Conservation (phyloP, 2,888 invertebrate genomes). For the Melanchra persicariae region DNA sequence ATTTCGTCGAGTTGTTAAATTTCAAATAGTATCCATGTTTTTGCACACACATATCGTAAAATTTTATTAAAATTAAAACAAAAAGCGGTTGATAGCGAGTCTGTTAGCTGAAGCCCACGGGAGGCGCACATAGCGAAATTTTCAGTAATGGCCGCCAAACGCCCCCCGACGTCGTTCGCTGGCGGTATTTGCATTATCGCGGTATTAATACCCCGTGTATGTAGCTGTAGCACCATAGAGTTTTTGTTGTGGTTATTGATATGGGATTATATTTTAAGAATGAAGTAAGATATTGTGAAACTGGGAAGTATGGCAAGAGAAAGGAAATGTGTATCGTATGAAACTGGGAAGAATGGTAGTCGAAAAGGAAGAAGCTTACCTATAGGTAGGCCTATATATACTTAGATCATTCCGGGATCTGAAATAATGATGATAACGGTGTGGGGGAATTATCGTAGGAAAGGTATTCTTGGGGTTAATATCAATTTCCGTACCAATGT, state of each 20-base stretch:
- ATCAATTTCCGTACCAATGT: not conserved
- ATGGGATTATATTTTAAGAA: slow-evolving; percentile 40
- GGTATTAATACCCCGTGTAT: slow-evolving; percentile 80
- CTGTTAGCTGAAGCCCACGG: slow-evolving; percentile 80
- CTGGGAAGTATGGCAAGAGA: not conserved
- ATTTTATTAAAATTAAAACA: slow-evolving; percentile 79
- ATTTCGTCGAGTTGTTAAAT: slow-evolving; percentile 64
- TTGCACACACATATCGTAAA: slow-evolving; percentile 69
- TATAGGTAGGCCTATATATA: not conserved
- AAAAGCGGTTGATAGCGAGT: slow-evolving; percentile 78
- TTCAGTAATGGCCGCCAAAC: slow-evolving; percentile 81
- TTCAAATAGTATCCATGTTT: slow-evolving; percentile 65
- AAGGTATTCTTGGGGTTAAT: slow-evolving; percentile 12
- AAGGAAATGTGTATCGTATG: not conserved
- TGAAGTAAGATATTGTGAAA: not conserved
- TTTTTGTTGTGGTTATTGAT: slow-evolving; percentile 66
- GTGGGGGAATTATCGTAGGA: not conserved
- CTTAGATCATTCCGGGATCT: not conserved
- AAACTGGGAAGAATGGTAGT: not conserved
- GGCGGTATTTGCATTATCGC: slow-evolving; percentile 85
- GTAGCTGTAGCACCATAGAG: slow-evolving; percentile 74
- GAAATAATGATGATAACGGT: not conserved
- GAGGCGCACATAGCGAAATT: slow-evolving; percentile 82
- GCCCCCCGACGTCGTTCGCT: slow-evolving; percentile 76
- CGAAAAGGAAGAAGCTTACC: not conserved